phyloP scores from a whole-genome alignment of 2,797 vertebrate genomes.

The Sebastes iracundus region DNA sequence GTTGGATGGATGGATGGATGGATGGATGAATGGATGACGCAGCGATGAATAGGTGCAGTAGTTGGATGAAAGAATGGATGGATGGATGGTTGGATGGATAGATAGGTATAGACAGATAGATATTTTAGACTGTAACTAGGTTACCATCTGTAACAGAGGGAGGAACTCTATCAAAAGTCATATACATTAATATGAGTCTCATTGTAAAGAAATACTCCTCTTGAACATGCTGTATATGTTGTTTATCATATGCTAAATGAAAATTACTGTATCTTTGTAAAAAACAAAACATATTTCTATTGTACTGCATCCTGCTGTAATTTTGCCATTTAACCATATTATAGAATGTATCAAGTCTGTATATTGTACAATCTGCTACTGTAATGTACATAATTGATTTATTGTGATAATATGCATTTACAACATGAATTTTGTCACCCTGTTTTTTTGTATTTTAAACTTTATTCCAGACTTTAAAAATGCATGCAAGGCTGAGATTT shows the following conservation, averaged over 20 bases:
- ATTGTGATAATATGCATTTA: slow-evolving; percentile 56
- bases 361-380: slow-evolving; percentile 53
- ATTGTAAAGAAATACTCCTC: slow-evolving; percentile 20
- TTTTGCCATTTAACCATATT: slow-evolving; percentile 31
- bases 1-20: background rate
- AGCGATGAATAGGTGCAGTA: no score
- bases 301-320: slow-evolving; percentile 54
- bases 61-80: background rate
- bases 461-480: background rate
- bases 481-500: background rate
- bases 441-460: slow-evolving; percentile 1
- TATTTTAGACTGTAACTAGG: slow-evolving; percentile 8
- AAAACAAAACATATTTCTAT: slow-evolving; percentile 50
- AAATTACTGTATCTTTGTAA: slow-evolving; percentile 60
- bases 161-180: slow-evolving; percentile 3
- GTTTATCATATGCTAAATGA: slow-evolving; percentile 39
- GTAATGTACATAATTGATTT: slow-evolving; percentile 66
- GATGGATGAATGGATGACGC: background rate
- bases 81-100: background rate
- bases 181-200: slow-evolving; percentile 7
- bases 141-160: slow-evolving; percentile 28
- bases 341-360: slow-evolving; percentile 61
- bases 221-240: slow-evolving; percentile 62
- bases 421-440: slow-evolving; percentile 15
- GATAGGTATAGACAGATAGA: background rate